phyloP scores from a whole-genome alignment of 2,113 vertebrate genomes.

The Callipepla squamata region DNA sequence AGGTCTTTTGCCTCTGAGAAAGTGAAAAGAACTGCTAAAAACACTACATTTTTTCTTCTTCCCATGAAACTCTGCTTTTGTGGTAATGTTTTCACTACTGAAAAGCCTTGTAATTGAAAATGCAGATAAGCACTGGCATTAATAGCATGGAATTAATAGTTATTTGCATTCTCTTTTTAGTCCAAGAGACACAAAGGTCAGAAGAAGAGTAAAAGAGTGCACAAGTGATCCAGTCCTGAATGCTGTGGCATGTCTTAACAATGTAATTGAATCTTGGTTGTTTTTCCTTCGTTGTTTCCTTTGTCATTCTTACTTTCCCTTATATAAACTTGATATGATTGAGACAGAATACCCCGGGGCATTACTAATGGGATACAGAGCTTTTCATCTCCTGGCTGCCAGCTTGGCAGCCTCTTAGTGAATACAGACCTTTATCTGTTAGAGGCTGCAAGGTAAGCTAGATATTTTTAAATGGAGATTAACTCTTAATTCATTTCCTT shows the following conservation, averaged over 20 bases:
- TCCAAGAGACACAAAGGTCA: not conserved
- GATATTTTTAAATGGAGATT: not conserved
- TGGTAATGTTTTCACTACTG: not conserved
- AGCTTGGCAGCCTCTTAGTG: not conserved
- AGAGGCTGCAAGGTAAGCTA: not conserved
- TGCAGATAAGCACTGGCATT: not conserved
- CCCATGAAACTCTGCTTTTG: not conserved
- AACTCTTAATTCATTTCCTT: slow-evolving; percentile 19
- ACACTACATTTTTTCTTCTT: rapidly evolving
- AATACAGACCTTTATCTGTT: slow-evolving; percentile 19
- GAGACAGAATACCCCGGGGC: not conserved
- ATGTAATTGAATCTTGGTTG: not conserved
- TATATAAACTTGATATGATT: not conserved
- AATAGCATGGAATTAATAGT: not conserved
- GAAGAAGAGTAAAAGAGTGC: not conserved
- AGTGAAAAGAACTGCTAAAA: not conserved
- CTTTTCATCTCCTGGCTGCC: slow-evolving; percentile 35
- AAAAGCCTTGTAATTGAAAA: not conserved
- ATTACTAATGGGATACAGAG: not conserved
- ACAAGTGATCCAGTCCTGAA: not conserved
- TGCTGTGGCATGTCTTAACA: not conserved
- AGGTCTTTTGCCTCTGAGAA: not conserved
- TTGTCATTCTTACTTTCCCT: not conserved
- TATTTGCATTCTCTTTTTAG: not conserved
- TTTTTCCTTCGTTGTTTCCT: not conserved